Base-by-base conservation (phyloP, 2,888 invertebrate genomes). In the Platycnemis pennipes region DNA sequence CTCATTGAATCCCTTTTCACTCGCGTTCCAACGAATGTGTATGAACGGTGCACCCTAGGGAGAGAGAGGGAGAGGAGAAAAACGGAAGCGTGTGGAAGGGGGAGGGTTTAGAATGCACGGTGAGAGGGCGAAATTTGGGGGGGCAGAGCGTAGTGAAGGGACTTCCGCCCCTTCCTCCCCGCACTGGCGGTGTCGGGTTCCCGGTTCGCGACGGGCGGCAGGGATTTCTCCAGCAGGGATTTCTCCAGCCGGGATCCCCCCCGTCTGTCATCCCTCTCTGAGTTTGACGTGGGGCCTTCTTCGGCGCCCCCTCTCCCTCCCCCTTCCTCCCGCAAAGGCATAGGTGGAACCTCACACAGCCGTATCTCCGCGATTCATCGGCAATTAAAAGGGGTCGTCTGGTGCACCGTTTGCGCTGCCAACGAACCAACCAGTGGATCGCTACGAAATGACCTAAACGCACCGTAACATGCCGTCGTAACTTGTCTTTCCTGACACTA, bases 11-110 rank as follows among this genome's bases (percentile, higher is more conserved):
- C 31, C 37, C 77, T 77, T 77, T 77, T 77, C 77, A 77, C 77
- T 26, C 22, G n/a, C 63, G 77, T 77, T 77, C 77, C 77, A 77
- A 77, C 77, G 77, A 37, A 77, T 77, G 77, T 16, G 37, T 37
- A 77, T 37, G 77, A 77, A 77, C 77, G 31, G 77, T 77, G 77
- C 77, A 77, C 77, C 77, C 77, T 77, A 77, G 77, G 77, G 77
- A 77, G 77, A 77, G 77, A 31, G 63, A 63, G 1, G 7, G 63
- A 26, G 63, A 37, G 37, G 13, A 11, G 37, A 77, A 11, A 13
- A 13, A 77, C 26, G 63, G 26, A 63, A 26, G 63, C 26, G n/a
- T 7, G 26, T 22, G 63, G 77, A 7, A 37, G 77, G 77, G 77
- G 63, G 63, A 3, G 56, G 56, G 13, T 8, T 2, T n/a, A n/a